Evolutionary conservation across 2,113 vertebrate genomes (phyloP), one percentile per base, ranked within the genome.

Genomic region (Sturnus vulgaris): DNA sequence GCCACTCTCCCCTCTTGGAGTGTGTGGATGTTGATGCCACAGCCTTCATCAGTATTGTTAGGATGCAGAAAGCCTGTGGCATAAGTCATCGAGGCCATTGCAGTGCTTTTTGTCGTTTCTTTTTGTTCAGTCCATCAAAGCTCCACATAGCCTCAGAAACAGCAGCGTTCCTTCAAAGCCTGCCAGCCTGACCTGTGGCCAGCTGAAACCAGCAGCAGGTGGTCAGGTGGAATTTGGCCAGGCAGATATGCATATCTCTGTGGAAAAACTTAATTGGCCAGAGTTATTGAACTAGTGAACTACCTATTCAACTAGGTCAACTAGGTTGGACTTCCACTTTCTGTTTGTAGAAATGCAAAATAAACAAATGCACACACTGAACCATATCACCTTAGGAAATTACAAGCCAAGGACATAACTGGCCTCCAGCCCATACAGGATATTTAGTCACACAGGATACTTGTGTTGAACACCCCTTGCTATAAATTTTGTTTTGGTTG

Each of bases 301-400:
- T 77, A 77, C 27, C 19, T 66, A 59, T 35, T 22, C 37, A 76
- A 79, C 44, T 40, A 66, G 44, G 80, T 47, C 39, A 82, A 1
- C 28, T 50, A 82, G 40, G 37, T 14, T 90, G 63, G 59, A 83
- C 79, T 97, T 93, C 94, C 89, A 85, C 73, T 95, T 95, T 95
- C 89, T 84, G 12, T 79, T 82, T 84, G 49, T 37, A 86, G 52
- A 92, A 42, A n/a, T 37, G 28, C 27, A 90, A 90, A 90, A 84
- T 31, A 89, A 92, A 66, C n/a, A 88, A 39, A 61, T 24, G 30
- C 5, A 52, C 27, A 42, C 19, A 30, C 19, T n/a, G 76, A 80
- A 42, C 17, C 27, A 23, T 22, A 73, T 33, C 2, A 12, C 27
- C 44, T 88, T 31, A 52, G 71, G 57, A 79, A 89, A 82, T 40